Percentiles rank a stretch among this genome's conserved stretches.
phyloP scores from a whole-genome alignment of 2,113 vertebrate species.

The Salvelinus namaycush region DNA sequence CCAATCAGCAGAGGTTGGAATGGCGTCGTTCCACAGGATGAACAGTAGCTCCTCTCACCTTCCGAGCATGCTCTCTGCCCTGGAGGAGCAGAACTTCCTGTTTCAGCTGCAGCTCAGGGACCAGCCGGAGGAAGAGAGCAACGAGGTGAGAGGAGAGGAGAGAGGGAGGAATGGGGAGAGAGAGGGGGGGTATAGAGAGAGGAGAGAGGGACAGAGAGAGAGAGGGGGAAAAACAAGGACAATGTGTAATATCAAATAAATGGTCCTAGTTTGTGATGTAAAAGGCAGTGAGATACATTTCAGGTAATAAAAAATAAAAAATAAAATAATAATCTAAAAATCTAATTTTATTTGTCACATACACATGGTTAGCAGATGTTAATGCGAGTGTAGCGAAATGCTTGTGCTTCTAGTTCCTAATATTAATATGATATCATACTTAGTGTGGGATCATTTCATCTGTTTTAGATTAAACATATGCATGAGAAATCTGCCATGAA shows the following conservation, averaged over 20 bases:
- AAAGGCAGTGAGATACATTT: no score
- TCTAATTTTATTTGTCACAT: no score
- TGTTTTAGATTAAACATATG: background rate
- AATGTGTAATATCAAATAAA: no score
- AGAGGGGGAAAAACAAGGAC: constrained; percentile 19
- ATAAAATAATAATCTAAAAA: no score
- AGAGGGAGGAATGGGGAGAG: constrained; percentile 27
- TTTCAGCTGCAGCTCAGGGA: constrained; percentile 83
- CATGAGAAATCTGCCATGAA: background rate
- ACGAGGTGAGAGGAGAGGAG: constrained; percentile 50
- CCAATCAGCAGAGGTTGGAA: constrained; percentile 83
- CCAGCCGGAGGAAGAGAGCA: constrained; percentile 71
- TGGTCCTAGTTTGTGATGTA: no score
- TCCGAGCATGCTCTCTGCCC: constrained; percentile 80
- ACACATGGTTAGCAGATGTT: no score
- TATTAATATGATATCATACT: no score
- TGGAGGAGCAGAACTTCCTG: constrained; percentile 89
- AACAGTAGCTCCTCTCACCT: constrained; percentile 70
- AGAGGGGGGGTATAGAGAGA: background rate
- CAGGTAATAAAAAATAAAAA: no score
- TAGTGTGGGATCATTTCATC: no score
- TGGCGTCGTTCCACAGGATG: constrained; percentile 83
- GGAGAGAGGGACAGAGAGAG: constrained; percentile 45
- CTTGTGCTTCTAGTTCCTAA: no score
- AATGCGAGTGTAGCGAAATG: no score